Conservation (phyloP, 2,888 invertebrate genomes). For the Elegia similella region DNA sequence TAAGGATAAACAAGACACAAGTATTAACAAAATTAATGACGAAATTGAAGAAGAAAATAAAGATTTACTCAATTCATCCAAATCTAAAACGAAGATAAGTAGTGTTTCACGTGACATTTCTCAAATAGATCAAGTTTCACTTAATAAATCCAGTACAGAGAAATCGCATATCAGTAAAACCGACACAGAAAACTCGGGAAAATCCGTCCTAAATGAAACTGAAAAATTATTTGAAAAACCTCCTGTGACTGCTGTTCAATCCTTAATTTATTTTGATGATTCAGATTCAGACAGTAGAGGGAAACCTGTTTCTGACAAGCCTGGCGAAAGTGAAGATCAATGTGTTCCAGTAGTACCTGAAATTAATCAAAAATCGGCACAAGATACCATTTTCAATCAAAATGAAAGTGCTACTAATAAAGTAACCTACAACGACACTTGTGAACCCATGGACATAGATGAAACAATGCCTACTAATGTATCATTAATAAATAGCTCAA, state of each 20-base stretch:
- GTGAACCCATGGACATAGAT: constrained; percentile 76
- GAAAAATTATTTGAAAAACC: constrained; percentile 44
- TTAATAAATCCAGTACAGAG: neutral
- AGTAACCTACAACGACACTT: constrained; percentile 38
- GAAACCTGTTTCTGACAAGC: constrained; percentile 31
- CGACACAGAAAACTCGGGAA: neutral
- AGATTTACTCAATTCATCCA: neutral
- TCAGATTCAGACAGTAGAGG: constrained; percentile 43
- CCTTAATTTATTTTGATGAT: constrained; percentile 57
- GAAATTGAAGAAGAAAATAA: neutral
- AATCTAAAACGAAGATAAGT: neutral
- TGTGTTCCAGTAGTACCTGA: constrained; percentile 58
- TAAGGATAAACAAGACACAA: neutral
- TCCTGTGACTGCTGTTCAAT: constrained; percentile 40
- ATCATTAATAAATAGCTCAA: constrained; percentile 37
- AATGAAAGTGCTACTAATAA: constrained; percentile 4
- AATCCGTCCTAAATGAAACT: constrained; percentile 26
- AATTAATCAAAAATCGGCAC: constrained; percentile 23
- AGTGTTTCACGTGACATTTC: neutral
- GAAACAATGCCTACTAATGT: constrained; percentile 61
- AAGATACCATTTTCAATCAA: constrained; percentile 19
- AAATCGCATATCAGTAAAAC: neutral
- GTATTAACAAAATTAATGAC: neutral
- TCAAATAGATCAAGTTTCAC: neutral
- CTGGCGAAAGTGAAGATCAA: constrained; percentile 53